Evolutionary conservation across 2,797 vertebrate species (phyloP), one percentile per base, ranked within the genome.

Genomic region (Amazona ochrocephala): DNA sequence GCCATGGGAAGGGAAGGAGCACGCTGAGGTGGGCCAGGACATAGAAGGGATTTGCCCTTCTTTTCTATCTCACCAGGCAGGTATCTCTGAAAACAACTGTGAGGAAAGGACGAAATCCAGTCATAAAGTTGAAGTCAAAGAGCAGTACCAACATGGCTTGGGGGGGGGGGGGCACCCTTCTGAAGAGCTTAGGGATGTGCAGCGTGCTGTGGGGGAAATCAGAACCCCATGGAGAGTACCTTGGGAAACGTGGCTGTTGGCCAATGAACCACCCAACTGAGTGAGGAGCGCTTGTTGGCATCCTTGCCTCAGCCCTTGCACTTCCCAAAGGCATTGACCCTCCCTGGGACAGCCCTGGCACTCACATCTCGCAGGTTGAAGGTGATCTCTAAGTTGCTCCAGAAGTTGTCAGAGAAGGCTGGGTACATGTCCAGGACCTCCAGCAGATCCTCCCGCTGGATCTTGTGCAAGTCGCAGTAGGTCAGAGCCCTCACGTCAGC

Each of bases 371-470:
- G 98, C 71, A 99, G 97, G 97, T 99, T 99, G 97, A 99, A 99
- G 65, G 99, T 99, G 97, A 99, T 99, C 96, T 99, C 99, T 93
- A 99, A 86, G 97, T 99, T 99, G 96, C 96, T 98, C 99, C 99
- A 99, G 98, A 99, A 99, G 94, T 97, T 97, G 97, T 99, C 98
- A 1, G 99, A 98, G 77, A 99, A 99, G 97, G 99, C 98, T 1
- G 99, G 99, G 94, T 99, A 99, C 99, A 99, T 99, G 97, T 99
- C 99, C 91, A 99, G 92, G 90, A 99, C 99, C 84, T 99, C 99
- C 89, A 99, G 98, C 85, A 99, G 98, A 97, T 99, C 99, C 13
- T 99, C 98, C 3, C 99, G 97, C 93, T 98, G 98, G 97, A 99
- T 99, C 97, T 99, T 99, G 95, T 99, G 99, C 93, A 99, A 98